phyloP scores from a whole-genome alignment of 2,888 invertebrate species.

The Andrena bucephala region DNA sequence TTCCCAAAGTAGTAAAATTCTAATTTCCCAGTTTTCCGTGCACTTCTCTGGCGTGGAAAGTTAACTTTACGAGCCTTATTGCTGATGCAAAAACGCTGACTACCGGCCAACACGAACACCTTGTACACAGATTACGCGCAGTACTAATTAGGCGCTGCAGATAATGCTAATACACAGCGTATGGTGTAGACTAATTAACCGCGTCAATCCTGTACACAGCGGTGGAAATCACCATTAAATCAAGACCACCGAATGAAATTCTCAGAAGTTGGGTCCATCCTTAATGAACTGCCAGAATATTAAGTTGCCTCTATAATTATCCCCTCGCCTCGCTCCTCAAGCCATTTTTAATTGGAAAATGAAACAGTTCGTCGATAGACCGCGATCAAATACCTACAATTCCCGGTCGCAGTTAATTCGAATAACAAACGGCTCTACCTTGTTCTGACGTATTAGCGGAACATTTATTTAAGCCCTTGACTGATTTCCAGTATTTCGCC shows the following conservation, averaged over 20 bases:
- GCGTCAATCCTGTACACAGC: conserved; percentile 16
- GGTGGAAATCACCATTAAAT: conserved; percentile 7
- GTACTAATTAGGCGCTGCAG: conserved; percentile 28
- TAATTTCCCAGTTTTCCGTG: too few species aligned
- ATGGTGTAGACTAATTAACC: conserved; percentile 34
- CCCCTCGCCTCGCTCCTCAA: not conserved
- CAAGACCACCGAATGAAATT: not conserved
- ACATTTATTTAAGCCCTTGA: conserved; percentile 19
- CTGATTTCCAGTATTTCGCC: conserved; percentile 21
- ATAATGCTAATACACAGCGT: conserved; percentile 39
- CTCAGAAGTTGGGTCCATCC: not conserved
- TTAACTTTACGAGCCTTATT: not conserved
- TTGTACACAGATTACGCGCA: conserved; percentile 16
- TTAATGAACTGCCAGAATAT: too few species aligned
- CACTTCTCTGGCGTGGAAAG: too few species aligned
- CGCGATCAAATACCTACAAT: conserved; percentile 15
- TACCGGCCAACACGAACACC: conserved; percentile 9
- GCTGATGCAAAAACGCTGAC: conserved; percentile 12
- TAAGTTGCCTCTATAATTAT: not conserved
- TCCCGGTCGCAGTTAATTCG: conserved; percentile 14
- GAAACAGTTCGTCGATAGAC: conserved; percentile 17
- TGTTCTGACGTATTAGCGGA: conserved; percentile 5
- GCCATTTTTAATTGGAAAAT: not conserved
- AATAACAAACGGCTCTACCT: conserved; percentile 12
- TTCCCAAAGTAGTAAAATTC: too few species aligned